These are phyloP conservation scores for Parambassis ranga DNA, from an alignment of 2,797 vertebrate genomes.

Conservation along the genomic window DNA sequence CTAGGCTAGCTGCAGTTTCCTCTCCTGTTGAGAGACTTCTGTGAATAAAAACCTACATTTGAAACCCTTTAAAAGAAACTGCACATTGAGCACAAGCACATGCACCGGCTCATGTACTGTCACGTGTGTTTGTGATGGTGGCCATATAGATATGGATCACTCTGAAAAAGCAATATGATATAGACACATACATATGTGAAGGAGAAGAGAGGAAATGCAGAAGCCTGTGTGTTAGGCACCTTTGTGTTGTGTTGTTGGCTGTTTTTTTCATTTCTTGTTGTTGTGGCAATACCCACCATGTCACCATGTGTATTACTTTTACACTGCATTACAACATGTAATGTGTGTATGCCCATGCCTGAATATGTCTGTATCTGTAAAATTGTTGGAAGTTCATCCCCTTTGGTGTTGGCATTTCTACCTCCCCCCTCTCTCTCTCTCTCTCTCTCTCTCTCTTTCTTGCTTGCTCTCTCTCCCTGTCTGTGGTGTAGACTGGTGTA, in stretches of 20 bases:
- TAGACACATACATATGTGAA: not conserved
- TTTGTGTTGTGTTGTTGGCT: not conserved
- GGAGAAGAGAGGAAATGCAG: not conserved
- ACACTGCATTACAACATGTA: constrained; percentile 51
- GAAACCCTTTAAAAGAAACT: constrained; percentile 50
- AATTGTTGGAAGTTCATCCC: constrained; percentile 56
- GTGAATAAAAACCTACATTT: constrained; percentile 23
- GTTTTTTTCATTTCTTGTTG: not conserved
- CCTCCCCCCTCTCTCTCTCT: constrained; percentile 1
- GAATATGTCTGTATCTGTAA: constrained; percentile 44
- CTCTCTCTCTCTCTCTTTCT: not conserved
- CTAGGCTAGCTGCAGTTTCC: constrained; percentile 24
- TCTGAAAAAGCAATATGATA: constrained; percentile 11
- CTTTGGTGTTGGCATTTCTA: constrained; percentile 49
- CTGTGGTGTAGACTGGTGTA: constrained; percentile 54
- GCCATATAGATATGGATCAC: not conserved
- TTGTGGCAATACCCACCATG: not conserved
- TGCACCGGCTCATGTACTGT: too few relatives aligned
- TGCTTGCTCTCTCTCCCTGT: not conserved
- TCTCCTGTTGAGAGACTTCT: constrained; percentile 48
- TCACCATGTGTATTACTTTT: constrained; percentile 20
- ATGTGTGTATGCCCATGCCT: constrained; percentile 27
- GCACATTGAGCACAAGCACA: constrained; percentile 25
- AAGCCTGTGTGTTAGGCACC: too few relatives aligned
- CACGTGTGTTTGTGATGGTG: too few relatives aligned